Percentiles rank a stretch among this genome's conserved stretches.
Conservation (phyloP, 2,113 vertebrate species). For the Xenopus borealis region DNA sequence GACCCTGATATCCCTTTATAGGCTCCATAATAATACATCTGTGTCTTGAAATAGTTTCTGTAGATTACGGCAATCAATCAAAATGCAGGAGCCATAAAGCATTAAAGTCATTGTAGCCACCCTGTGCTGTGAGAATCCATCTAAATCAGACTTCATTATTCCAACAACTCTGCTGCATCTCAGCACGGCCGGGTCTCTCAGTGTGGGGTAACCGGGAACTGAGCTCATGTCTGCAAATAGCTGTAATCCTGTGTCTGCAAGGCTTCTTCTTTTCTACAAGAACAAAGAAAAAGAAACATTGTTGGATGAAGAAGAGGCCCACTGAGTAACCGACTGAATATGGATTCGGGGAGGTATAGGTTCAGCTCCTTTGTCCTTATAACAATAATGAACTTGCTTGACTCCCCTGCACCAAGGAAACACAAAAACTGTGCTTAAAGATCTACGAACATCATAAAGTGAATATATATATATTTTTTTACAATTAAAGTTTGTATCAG, state of each 20-base stretch:
- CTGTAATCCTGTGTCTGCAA: not conserved
- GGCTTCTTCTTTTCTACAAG: not conserved
- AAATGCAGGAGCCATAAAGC: constrained; percentile 70
- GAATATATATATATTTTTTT: too few relatives aligned
- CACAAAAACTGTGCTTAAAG: too few relatives aligned
- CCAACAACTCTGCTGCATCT: constrained; percentile 47
- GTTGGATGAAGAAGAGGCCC: too few relatives aligned
- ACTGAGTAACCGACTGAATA: too few relatives aligned
- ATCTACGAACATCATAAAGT: too few relatives aligned
- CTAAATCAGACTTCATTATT: constrained; percentile 66
- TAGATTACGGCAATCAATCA: constrained; percentile 79
- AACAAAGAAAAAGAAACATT: too few relatives aligned
- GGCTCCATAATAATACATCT: constrained; percentile 61
- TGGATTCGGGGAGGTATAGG: too few relatives aligned
- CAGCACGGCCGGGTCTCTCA: too few relatives aligned
- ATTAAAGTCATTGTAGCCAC: constrained; percentile 73
- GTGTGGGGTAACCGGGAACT: not conserved
- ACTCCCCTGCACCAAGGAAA: too few relatives aligned
- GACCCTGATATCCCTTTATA: constrained; percentile 73
- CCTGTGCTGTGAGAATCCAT: constrained; percentile 66
- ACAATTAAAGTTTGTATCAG: too few relatives aligned
- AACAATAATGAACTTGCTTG: too few relatives aligned
- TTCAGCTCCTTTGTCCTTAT: too few relatives aligned
- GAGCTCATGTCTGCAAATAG: not conserved
- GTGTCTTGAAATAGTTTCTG: constrained; percentile 71